Conservation (phyloP, 2,888 invertebrate genomes). For the Neoascia interrupta region DNA sequence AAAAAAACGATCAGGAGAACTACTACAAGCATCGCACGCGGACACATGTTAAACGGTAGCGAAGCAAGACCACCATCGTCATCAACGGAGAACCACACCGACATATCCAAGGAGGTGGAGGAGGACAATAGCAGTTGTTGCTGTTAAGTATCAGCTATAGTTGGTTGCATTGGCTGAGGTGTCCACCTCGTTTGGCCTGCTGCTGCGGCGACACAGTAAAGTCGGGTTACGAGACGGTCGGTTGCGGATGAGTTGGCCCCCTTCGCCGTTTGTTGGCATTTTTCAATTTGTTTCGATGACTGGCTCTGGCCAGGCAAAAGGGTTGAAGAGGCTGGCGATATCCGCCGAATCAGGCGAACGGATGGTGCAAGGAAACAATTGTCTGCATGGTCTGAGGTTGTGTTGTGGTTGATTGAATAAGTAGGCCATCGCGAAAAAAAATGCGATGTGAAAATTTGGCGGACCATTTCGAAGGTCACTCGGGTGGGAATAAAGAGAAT, state of each 20-base stretch:
- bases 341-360: constrained; percentile 25
- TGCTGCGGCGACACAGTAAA: constrained; percentile 39
- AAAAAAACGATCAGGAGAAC: constrained; percentile 25
- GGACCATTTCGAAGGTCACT: constrained; percentile 39
- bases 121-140: constrained; percentile 55
- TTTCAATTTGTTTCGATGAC: constrained; percentile 68
- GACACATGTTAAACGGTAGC: constrained; percentile 72
- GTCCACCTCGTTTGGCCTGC: constrained; percentile 63
- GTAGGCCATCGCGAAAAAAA: constrained; percentile 67
- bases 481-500: constrained; percentile 3
- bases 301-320: constrained; percentile 27
- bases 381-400: constrained; percentile 56
- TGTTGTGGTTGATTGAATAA: constrained; percentile 64
- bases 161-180: constrained; percentile 27
- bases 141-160: not conserved
- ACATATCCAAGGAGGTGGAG: constrained; percentile 10
- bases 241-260: constrained; percentile 36
- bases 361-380: constrained; percentile 64
- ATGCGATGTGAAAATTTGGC: constrained; percentile 53
- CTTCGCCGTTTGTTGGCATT: constrained; percentile 36
- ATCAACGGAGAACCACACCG: constrained; percentile 17
- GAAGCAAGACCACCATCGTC: constrained; percentile 61
- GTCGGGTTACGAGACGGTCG: constrained; percentile 62
- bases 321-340: constrained; percentile 40
- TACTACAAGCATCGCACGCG: constrained; percentile 64